These are phyloP conservation scores for Dicaeum eximium DNA, from an alignment of 2,113 vertebrate genomes.

Conservation along the genomic window DNA sequence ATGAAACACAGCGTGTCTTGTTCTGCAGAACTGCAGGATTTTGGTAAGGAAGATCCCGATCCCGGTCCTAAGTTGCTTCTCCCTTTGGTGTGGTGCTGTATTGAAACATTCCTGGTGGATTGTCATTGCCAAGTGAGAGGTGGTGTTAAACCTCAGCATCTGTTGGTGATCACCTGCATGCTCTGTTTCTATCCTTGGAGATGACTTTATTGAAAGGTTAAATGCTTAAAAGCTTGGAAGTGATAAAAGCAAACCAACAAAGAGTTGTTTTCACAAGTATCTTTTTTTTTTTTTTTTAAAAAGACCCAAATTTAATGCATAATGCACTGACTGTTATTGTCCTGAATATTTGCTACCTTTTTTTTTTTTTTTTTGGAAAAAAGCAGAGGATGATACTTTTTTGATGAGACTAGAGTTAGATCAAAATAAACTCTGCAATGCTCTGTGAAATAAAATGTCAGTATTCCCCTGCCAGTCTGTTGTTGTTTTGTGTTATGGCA, in stretches of 20 bases:
- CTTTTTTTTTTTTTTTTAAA: not conserved
- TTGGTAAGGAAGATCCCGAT: no score
- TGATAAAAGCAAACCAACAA: not conserved
- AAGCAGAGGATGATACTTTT: not conserved
- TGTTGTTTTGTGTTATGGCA: not conserved
- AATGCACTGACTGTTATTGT: conserved; percentile 2
- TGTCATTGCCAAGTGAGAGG: conserved; percentile 30
- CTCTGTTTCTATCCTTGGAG: not conserved
- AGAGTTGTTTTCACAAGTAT: not conserved
- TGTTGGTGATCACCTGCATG: conserved; percentile 32
- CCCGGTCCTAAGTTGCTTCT: not conserved
- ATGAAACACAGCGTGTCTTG: not conserved
- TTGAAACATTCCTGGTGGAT: not conserved
- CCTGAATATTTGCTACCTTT: not conserved
- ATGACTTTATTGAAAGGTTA: not conserved
- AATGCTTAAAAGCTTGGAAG: conserved; percentile 2
- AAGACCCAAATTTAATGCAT: not conserved
- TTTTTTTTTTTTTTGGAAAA: not conserved
- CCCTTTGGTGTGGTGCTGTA: conserved; percentile 3
- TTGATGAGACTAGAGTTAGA: conserved; percentile 18
- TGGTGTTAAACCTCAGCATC: not conserved
- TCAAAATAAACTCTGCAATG: not conserved
- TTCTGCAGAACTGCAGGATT: not conserved
- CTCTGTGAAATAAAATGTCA: conserved; percentile 58
- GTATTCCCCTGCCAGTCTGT: conserved; percentile 21